phyloP scores from a whole-genome alignment of 2,113 vertebrate genomes.

The Pteropus alecto region DNA sequence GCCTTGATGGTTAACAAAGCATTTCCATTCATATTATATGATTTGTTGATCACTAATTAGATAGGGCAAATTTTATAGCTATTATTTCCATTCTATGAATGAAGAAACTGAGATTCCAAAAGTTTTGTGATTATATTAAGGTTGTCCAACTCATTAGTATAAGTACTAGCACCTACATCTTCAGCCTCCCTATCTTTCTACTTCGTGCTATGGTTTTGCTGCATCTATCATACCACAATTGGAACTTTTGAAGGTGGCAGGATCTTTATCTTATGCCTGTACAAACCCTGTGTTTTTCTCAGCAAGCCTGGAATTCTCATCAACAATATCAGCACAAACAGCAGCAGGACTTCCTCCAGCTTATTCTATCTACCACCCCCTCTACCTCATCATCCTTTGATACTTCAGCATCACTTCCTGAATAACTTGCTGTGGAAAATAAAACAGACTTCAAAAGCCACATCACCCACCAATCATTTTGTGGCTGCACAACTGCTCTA shows the following conservation, averaged over 20 bases:
- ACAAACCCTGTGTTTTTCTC: not conserved
- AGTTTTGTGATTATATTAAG: not conserved
- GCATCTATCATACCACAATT: not conserved
- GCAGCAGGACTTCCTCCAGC: not conserved
- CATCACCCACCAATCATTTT: not conserved
- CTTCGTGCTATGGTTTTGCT: not conserved
- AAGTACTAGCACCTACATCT: not conserved
- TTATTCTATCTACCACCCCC: too few species aligned
- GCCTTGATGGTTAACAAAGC: not conserved
- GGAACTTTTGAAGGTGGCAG: not conserved
- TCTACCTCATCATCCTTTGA: not conserved
- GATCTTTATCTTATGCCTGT: not conserved
- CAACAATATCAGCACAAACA: not conserved
- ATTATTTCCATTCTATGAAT: not conserved
- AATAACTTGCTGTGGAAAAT: not conserved
- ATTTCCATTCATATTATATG: not conserved
- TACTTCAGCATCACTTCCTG: conserved; percentile 18
- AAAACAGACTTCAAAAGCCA: not conserved
- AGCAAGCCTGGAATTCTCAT: not conserved
- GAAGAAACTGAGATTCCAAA: not conserved
- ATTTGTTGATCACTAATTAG: not conserved
- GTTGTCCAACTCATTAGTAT: not conserved
- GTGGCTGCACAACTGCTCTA: not conserved
- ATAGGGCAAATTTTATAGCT: not conserved
- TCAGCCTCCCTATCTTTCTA: not conserved